phyloP scores from a whole-genome alignment of 37 sponge, comb jelly and placozoan species.

The Halichondria panicea region DNA sequence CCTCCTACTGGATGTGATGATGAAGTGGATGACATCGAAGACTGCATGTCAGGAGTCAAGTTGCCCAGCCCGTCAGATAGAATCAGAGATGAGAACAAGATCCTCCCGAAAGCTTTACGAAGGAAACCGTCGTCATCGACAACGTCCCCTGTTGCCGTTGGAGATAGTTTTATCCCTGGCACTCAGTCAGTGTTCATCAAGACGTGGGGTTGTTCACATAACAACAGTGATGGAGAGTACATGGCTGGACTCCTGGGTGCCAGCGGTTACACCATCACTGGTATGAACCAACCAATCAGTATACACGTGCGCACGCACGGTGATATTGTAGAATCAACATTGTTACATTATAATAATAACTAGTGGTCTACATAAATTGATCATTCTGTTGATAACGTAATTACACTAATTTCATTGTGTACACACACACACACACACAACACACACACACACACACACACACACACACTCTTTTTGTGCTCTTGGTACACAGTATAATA shows the following conservation, averaged over 20 bases:
- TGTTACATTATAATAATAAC: neutral
- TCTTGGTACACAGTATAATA: no score
- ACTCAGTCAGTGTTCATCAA: slow-evolving; percentile 78
- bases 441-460: no score
- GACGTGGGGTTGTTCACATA: slow-evolving; percentile 99
- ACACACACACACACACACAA: no score
- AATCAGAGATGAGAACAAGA: slow-evolving; percentile 19
- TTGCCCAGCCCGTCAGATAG: neutral
- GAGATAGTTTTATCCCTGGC: slow-evolving; percentile 75
- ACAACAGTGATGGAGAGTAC: slow-evolving; percentile 97
- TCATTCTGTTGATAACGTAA: neutral
- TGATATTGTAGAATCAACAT: no score
- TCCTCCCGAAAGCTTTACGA: slow-evolving; percentile 48
- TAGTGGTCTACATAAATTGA: neutral
- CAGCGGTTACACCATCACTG: slow-evolving; percentile 84
- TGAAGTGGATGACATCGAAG: slow-evolving; percentile 39
- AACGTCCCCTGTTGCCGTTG: neutral
- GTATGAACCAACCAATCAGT: slow-evolving; percentile 31
- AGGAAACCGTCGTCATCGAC: neutral
- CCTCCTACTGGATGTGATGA: neutral
- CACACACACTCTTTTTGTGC: no score
- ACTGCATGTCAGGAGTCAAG: slow-evolving; percentile 9
- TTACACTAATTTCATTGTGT: neutral
- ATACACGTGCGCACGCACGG: no score
- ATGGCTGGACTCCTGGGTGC: slow-evolving; percentile 92